phyloP scores from a whole-genome alignment of 2,888 invertebrate species.

The Pantelozetes paolii region DNA sequence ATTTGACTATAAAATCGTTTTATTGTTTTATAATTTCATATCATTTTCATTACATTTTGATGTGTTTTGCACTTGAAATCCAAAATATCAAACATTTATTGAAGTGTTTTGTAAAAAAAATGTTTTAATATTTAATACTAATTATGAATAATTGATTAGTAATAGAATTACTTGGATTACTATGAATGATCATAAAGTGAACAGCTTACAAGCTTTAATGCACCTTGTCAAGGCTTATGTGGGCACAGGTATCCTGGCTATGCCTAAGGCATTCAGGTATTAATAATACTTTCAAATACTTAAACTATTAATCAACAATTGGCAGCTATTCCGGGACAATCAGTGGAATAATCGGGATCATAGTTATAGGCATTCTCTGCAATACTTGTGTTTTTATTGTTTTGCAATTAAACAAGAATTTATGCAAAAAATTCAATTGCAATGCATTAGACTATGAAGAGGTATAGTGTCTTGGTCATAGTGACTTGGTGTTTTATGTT shows the following conservation, averaged over 20 bases:
- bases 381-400: slow-evolving; percentile 31
- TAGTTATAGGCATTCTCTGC: slow-evolving; percentile 32
- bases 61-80: no score
- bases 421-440: slow-evolving; percentile 13
- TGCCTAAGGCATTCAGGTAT: slow-evolving; percentile 36
- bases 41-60: no score
- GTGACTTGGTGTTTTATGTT: not conserved
- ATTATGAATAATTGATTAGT: no score
- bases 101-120: no score
- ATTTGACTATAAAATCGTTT: no score
- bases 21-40: no score
- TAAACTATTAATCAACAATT: no score
- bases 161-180: no score
- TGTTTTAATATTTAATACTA: no score
- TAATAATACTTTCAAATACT: no score
- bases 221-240: slow-evolving; percentile 29
- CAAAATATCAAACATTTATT: no score
- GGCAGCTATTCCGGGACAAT: slow-evolving; percentile 4
- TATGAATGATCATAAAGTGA: slow-evolving; percentile 5
- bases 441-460: slow-evolving; percentile 31
- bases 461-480: slow-evolving; percentile 31
- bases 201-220: slow-evolving; percentile 26
- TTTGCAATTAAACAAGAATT: slow-evolving; percentile 19
- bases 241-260: slow-evolving; percentile 32
- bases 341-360: slow-evolving; percentile 10